Evolutionary conservation across 2,888 invertebrate species (phyloP).

Genomic region (Chelonus formosanus): DNA sequence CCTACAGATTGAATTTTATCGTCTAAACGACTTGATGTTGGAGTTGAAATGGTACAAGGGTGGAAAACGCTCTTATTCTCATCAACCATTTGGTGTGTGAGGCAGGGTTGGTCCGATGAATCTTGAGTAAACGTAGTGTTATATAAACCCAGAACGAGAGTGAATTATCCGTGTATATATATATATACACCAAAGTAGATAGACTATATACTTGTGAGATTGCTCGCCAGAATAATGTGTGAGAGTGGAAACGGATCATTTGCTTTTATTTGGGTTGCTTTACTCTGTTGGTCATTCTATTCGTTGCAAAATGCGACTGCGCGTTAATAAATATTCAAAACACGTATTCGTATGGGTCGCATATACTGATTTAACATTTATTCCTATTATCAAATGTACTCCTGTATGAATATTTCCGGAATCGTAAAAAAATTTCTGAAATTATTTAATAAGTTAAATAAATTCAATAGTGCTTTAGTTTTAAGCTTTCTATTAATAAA

Average conservation of each 20-base stretch:
- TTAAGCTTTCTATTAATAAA: too few species aligned
- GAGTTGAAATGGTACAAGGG: conserved; percentile 30
- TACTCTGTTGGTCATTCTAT: conserved; percentile 34
- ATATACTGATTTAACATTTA: background rate
- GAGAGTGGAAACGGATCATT: conserved; percentile 47
- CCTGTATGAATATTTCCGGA: too few species aligned
- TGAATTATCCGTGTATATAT: too few species aligned
- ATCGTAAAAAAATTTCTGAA: background rate
- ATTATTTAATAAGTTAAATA: background rate
- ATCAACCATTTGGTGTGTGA: conserved; percentile 15
- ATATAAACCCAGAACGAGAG: too few species aligned
- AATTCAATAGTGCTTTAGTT: background rate
- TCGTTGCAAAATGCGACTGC: conserved; percentile 3
- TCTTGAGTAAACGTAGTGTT: too few species aligned
- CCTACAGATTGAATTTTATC: conserved; percentile 55
- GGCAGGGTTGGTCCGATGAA: conserved; percentile 22
- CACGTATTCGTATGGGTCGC: background rate
- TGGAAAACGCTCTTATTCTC: conserved; percentile 4
- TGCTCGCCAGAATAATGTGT: conserved; percentile 29
- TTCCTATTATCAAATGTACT: too few species aligned
- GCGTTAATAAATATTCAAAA: background rate
- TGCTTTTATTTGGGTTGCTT: conserved; percentile 55
- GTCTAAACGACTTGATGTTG: conserved; percentile 37
- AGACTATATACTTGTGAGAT: background rate
- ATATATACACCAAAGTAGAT: too few species aligned